These are phyloP conservation scores for Luperina testacea DNA, from an alignment of 2,888 invertebrate genomes.

Conservation along the genomic window DNA sequence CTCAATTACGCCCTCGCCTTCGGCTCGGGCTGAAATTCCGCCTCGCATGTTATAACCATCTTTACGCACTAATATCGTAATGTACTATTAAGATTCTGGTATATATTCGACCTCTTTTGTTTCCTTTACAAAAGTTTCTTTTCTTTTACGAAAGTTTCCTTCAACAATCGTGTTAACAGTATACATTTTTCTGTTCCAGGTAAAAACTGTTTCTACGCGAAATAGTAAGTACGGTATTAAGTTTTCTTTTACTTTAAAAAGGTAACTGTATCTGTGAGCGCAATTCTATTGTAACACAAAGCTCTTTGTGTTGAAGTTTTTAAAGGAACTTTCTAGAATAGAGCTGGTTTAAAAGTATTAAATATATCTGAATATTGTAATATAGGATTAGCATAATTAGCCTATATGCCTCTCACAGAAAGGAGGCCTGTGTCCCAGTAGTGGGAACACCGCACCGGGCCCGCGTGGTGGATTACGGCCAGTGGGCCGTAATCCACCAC, in stretches of 20 bases:
- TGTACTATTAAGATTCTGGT: conserved; percentile 2
- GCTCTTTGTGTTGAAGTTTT: conserved; percentile 38
- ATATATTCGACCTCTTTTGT: conserved; percentile 7
- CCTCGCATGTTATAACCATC: no score
- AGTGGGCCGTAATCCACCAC: no score
- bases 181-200: conserved; percentile 50
- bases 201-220: conserved; percentile 32
- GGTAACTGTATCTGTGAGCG: conserved; percentile 18
- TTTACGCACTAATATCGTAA: no score
- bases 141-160: conserved; percentile 17
- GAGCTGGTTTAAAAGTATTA: background rate
- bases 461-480: no score
- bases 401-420: no score
- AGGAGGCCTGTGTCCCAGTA: no score
- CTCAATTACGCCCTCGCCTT: no score
- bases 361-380: background rate
- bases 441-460: no score
- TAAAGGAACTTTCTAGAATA: background rate
- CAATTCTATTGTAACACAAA: conserved; percentile 42
- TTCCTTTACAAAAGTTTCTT: conserved; percentile 5
- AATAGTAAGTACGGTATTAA: conserved; percentile 35
- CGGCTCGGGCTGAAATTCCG: no score
- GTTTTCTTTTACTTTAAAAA: conserved; percentile 37
- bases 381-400: background rate
- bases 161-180: conserved; percentile 18